Percentiles rank a stretch among this genome's conserved stretches.
phyloP scores from a whole-genome alignment of 2,113 vertebrate species.

The Gnathonemus echidnorhynchus region DNA sequence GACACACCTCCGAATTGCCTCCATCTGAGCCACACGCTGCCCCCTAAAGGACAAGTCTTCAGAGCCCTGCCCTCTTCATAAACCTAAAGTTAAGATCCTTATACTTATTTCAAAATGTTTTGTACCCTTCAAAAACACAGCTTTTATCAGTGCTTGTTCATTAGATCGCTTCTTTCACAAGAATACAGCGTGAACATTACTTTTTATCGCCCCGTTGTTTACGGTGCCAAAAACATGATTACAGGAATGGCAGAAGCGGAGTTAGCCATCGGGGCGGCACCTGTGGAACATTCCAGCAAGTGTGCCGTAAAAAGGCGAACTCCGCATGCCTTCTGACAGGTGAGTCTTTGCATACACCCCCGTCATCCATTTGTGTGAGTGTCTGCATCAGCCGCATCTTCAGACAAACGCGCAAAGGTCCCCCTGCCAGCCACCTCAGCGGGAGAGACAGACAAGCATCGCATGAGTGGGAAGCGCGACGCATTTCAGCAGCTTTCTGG shows the following conservation, averaged over 20 bases:
- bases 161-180: background rate
- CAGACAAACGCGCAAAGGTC: background rate
- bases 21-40: background rate
- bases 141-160: background rate
- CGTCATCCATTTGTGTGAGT: background rate
- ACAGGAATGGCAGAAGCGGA: conserved; percentile 26
- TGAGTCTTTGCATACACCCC: background rate
- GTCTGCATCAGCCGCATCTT: background rate
- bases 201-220: conserved; percentile 37
- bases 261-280: conserved; percentile 31
- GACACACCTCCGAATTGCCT: background rate
- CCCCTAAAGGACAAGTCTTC: background rate
- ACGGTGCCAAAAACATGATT: conserved; percentile 42
- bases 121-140: background rate
- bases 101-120: background rate
- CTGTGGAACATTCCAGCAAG: background rate
- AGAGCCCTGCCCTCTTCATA: background rate
- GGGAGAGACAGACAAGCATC: background rate
- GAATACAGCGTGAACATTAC: conserved; percentile 42
- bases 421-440: background rate
- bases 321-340: background rate
- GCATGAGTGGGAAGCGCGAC: too few relatives aligned
- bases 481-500: background rate
- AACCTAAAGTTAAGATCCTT: background rate
- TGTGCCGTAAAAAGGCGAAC: background rate